phyloP scores from a whole-genome alignment of 2,113 vertebrate species.

The Lagopus muta region DNA sequence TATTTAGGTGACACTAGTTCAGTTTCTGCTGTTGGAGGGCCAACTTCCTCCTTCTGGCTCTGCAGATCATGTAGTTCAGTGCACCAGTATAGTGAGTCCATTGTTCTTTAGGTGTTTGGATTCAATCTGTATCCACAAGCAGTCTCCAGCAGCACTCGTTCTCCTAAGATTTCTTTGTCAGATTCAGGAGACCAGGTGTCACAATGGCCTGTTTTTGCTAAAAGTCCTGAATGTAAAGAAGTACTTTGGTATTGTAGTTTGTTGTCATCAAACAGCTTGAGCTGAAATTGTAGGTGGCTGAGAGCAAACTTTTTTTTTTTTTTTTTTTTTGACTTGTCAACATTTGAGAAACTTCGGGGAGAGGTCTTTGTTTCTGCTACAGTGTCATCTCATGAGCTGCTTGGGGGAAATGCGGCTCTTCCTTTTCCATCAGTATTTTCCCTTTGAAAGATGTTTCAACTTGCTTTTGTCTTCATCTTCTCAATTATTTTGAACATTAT shows the following conservation, averaged over 20 bases:
- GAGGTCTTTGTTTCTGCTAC: not conserved
- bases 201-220: not conserved
- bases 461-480: not conserved
- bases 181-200: not conserved
- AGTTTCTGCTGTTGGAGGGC: not conserved
- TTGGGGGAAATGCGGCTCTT: not conserved
- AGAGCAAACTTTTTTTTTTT: not conserved
- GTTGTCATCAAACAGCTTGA: not conserved
- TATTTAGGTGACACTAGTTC: not conserved
- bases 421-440: not conserved
- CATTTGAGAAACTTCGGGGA: not conserved
- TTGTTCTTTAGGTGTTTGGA: not conserved
- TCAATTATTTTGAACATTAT: not conserved
- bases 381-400: not conserved
- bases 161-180: not conserved
- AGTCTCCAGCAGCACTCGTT: conserved; percentile 4
- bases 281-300: not conserved
- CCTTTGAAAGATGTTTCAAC: not conserved
- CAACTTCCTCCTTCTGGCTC: not conserved
- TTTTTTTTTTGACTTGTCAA: not conserved
- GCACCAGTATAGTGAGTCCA: not conserved
- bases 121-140: not conserved
- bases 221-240: not conserved
- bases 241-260: not conserved
- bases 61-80: not conserved